A percentile compares a stretch with the other conserved stretches of the same genome.
These are phyloP conservation scores for Denticeps clupeoides DNA, from an alignment of 2,797 vertebrate genomes.

Conservation along the genomic window DNA sequence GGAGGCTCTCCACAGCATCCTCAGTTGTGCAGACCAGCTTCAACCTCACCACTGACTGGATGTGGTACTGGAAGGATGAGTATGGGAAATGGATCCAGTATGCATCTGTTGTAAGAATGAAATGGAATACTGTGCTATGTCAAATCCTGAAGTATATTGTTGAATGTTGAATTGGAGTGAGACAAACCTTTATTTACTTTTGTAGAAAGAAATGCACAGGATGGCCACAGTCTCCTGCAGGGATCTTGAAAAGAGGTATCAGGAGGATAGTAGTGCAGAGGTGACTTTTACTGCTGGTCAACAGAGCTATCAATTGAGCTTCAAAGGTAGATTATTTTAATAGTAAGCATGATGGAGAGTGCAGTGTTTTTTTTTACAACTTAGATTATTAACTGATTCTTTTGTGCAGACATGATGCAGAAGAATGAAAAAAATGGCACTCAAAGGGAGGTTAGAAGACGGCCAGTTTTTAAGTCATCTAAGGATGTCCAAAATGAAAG, in stretches of 20 bases:
- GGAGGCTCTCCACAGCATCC: constrained; percentile 31
- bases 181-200: background rate
- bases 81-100: constrained; percentile 22
- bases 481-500: constrained; percentile 6
- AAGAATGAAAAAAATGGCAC: constrained; percentile 19
- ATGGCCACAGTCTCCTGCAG: constrained; percentile 25
- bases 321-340: constrained; percentile 22
- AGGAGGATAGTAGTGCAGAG: constrained; percentile 9
- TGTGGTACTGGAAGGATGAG: constrained; percentile 33
- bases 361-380: background rate
- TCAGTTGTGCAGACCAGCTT: constrained; percentile 21
- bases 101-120: constrained; percentile 15
- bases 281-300: constrained; percentile 20
- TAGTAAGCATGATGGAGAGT: constrained; percentile 34
- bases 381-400: background rate
- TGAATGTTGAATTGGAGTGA: background rate
- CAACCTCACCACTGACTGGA: constrained; percentile 29
- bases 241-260: constrained; percentile 28
- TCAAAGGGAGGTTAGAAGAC: constrained; percentile 15
- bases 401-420: constrained; percentile 30
- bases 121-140: background rate
- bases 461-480: constrained; percentile 26
- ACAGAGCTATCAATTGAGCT: constrained; percentile 25
- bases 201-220: constrained; percentile 23
- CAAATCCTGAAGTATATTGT: background rate